Evolutionary conservation across 2,113 vertebrate genomes (phyloP).

Genomic region (Hyperopisus bebe): DNA sequence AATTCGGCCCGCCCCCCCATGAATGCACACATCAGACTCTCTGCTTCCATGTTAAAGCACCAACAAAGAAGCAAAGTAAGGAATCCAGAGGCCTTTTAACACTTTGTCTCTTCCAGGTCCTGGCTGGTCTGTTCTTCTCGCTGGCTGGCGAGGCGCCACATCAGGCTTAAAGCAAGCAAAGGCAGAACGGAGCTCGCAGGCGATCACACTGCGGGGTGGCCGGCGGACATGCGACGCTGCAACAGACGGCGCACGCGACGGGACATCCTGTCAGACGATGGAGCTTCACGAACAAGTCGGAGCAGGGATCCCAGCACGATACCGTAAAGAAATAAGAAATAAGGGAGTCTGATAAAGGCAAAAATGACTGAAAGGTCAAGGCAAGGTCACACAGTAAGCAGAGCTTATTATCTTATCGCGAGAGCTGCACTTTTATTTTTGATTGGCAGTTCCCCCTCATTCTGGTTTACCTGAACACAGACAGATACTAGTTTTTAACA

Average conservation of each 20-base stretch:
- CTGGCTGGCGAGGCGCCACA: neutral
- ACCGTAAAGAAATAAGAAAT: neutral
- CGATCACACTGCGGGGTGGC: neutral
- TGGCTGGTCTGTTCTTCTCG: neutral
- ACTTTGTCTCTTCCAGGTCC: neutral
- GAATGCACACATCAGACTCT: neutral
- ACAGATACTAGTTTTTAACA: neutral
- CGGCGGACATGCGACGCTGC: too few relatives aligned
- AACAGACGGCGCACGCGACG: neutral
- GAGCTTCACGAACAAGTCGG: neutral
- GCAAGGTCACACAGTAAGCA: neutral
- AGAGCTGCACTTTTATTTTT: neutral
- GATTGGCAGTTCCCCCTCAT: neutral
- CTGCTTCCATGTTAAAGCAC: neutral
- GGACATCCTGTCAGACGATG: neutral
- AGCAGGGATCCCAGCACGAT: neutral
- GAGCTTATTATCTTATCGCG: neutral
- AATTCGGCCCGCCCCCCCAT: neutral
- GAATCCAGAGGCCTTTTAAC: neutral
- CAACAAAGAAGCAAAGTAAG: neutral
- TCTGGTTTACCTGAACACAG: neutral
- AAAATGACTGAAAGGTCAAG: neutral
- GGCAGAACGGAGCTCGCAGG: neutral
- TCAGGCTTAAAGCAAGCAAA: neutral
- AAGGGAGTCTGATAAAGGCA: neutral